These are phyloP conservation scores for Nebria ingens DNA, from an alignment of 1,140 invertebrate genomes.

Conservation along the genomic window DNA sequence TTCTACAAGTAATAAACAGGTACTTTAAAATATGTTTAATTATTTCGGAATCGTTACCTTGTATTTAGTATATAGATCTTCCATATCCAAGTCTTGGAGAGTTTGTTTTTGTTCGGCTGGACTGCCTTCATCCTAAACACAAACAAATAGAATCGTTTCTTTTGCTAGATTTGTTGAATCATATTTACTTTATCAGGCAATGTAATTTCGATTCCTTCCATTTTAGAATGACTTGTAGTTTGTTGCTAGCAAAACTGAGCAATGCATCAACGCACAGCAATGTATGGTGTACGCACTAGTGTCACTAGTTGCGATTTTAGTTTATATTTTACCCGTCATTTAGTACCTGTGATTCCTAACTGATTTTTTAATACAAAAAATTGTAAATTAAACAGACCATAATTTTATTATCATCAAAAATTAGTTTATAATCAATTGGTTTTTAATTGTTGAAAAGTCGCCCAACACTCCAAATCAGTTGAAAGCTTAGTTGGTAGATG, in stretches of 20 bases:
- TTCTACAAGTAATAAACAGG: slow-evolving; percentile 63
- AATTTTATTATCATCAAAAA: too few relatives aligned
- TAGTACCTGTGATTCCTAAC: not conserved
- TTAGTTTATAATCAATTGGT: too few relatives aligned
- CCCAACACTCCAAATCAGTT: not conserved
- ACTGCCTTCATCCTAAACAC: slow-evolving; percentile 47
- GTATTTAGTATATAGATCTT: slow-evolving; percentile 90
- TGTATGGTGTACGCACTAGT: too few relatives aligned
- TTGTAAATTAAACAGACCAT: too few relatives aligned
- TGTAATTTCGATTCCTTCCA: slow-evolving; percentile 61
- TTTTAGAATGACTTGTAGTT: slow-evolving; percentile 32
- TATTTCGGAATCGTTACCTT: slow-evolving; percentile 49
- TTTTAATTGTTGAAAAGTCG: too few relatives aligned
- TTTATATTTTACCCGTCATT: slow-evolving; percentile 4
- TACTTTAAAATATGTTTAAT: slow-evolving; percentile 8
- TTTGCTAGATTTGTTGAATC: slow-evolving; percentile 10
- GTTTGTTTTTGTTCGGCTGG: slow-evolving; percentile 46
- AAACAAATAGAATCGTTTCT: slow-evolving; percentile 10
- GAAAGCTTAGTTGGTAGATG: not conserved
- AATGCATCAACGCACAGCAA: too few relatives aligned
- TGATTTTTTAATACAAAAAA: slow-evolving; percentile 1
- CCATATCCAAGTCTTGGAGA: slow-evolving; percentile 70
- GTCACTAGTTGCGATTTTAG: too few relatives aligned
- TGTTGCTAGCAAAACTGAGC: too few relatives aligned
- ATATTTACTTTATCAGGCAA: slow-evolving; percentile 55